Evolutionary conservation across 2,888 invertebrate genomes (phyloP), one percentile per base, ranked within the genome.

Genomic region (Schizotus pectinicornis): DNA sequence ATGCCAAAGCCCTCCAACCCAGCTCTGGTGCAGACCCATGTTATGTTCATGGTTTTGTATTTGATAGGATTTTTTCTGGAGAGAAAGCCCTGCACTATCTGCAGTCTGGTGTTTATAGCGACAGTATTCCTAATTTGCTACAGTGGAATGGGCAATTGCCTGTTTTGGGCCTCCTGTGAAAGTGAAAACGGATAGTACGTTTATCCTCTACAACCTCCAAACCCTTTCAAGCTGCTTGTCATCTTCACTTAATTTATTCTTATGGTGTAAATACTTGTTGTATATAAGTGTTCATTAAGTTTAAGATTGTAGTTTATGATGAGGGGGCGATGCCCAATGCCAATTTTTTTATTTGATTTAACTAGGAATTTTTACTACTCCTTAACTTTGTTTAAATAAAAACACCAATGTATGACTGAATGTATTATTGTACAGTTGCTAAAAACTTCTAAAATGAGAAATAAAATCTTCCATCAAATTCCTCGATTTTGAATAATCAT

Each of bases 1-100:
- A 96, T 98, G 80, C 98, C 98, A 68, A 98, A 98, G 81, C 98
- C 98, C 54, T 88, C 96, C 64, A 98, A 98, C 82, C 97, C 98
- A 73, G 95, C 95, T 34, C 84, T 98, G 59, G 87, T 98, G 70
- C 94, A 97, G 79, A 97, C 97, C 52, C 95, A 97, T 81, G 95
- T 96, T 60, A 94, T 98, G 91, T 98, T 98, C 80, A 95, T 98
- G 87, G 91, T 95, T 65, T 84, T 98, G 50, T 98, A 98, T 81
- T 82, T 98, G 69, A 91, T 97, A 69, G 95, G 98, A 71, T 98
- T 98, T 82, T 98, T 98, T 80, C 83, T 99, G 72, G 97, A 98
- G 77, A 85, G 95, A 73, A 98, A 94, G 79, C 98, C 98, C 0
- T 99, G 98, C 80, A 96, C 96, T 45, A 95, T 98, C 65, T 99